Conservation (phyloP, 2,113 vertebrate genomes). For the Aegithalos caudatus region DNA sequence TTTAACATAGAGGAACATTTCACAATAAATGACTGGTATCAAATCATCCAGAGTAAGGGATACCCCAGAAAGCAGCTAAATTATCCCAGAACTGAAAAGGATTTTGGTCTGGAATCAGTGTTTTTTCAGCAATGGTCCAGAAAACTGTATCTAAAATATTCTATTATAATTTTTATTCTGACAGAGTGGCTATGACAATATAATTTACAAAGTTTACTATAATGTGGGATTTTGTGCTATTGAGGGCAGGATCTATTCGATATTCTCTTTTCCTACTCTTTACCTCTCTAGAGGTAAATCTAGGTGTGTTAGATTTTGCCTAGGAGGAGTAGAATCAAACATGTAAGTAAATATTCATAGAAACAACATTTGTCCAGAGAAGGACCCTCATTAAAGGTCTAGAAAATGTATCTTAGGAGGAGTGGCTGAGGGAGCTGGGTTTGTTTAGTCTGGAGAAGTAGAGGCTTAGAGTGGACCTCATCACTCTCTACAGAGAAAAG, state of each 20-base stretch:
- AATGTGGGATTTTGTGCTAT: not conserved
- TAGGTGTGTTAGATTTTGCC: not conserved
- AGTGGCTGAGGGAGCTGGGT: not conserved
- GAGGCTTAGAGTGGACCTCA: not conserved
- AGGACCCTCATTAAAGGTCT: accelerated
- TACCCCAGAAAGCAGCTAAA: not conserved
- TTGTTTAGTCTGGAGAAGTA: not conserved
- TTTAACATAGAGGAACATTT: not conserved
- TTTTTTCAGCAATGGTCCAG: not conserved
- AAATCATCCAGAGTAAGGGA: not conserved
- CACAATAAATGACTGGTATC: not conserved
- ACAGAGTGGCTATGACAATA: not conserved
- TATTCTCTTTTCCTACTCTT: not conserved
- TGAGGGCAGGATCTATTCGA: not conserved
- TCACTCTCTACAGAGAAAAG: no score
- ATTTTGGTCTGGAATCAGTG: not conserved
- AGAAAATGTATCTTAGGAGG: not conserved
- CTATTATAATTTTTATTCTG: not conserved
- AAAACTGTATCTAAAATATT: not conserved
- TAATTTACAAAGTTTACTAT: not conserved
- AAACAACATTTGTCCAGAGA: not conserved
- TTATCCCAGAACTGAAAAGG: not conserved
- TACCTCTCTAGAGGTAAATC: not conserved
- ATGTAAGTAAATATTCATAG: not conserved
- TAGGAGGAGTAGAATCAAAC: not conserved